Conservation (phyloP, 2,113 vertebrate species). For the Apaloderma vittatum region DNA sequence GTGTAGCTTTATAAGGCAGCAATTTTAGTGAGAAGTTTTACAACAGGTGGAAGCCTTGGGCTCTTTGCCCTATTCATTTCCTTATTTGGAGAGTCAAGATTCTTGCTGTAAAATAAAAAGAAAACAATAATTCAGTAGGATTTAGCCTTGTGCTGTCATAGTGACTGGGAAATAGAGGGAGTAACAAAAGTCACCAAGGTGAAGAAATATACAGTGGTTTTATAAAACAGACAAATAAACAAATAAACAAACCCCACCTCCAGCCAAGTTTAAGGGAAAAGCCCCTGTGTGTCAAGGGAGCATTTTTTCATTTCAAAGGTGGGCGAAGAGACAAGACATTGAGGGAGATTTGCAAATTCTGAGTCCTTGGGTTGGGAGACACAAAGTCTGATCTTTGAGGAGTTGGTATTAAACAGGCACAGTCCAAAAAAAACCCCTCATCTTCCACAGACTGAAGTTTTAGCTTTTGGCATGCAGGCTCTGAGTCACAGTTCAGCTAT, state of each 20-base stretch:
- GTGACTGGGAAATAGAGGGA: not conserved
- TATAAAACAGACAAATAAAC: rapidly evolving
- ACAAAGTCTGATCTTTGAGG: not conserved
- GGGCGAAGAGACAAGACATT: not conserved
- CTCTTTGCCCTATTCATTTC: not conserved
- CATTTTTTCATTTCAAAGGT: not conserved
- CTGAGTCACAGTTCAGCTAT: not conserved
- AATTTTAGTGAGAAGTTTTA: not conserved
- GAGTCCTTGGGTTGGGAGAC: not conserved
- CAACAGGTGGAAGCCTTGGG: not conserved
- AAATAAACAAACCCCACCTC: not conserved
- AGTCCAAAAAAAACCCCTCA: not conserved
- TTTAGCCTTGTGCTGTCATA: not conserved
- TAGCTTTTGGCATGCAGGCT: not conserved
- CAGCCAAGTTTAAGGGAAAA: not conserved
- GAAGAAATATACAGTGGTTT: not conserved
- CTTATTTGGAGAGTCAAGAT: not conserved
- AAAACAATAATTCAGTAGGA: not conserved
- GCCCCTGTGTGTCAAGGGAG: not conserved
- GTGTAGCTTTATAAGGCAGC: not conserved
- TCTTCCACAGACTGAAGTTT: not conserved
- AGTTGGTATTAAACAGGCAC: not conserved
- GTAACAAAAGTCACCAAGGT: not conserved
- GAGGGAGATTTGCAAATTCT: not conserved
- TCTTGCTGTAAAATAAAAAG: not conserved